Evolutionary conservation across 2,888 invertebrate species (phyloP).

Genomic region (Drosophila meridionalis): DNA sequence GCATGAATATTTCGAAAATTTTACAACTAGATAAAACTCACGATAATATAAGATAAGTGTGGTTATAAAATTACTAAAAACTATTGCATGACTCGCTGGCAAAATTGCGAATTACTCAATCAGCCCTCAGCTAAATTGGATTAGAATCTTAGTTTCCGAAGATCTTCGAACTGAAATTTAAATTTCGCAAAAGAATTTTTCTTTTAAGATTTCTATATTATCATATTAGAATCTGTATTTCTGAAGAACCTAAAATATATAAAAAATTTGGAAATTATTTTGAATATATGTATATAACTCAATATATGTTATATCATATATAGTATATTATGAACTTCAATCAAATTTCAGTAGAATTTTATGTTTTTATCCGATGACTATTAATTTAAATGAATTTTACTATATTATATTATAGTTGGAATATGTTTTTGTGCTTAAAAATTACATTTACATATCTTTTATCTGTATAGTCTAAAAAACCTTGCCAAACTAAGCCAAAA

Average conservation of each 20-base stretch:
- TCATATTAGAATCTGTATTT: too few species aligned
- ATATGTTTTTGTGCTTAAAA: too few species aligned
- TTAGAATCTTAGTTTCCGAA: not conserved
- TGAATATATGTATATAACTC: too few species aligned
- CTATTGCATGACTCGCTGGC: too few species aligned
- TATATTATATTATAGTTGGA: too few species aligned
- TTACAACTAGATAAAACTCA: conserved; percentile 2
- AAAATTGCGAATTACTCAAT: not conserved
- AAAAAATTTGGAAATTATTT: too few species aligned
- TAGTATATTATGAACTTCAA: not conserved
- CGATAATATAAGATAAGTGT: not conserved
- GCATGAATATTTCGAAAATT: not conserved
- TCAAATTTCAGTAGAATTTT: too few species aligned
- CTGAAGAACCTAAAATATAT: too few species aligned
- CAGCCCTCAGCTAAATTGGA: not conserved
- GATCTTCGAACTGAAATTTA: not conserved
- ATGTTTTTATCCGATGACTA: too few species aligned
- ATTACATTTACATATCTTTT: not conserved
- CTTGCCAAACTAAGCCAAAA: not conserved
- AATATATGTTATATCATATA: not conserved
- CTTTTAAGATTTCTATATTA: too few species aligned
- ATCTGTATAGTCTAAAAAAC: not conserved
- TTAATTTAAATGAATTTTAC: too few species aligned
- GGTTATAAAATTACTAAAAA: not conserved
- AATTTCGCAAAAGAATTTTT: not conserved